Evolutionary conservation across 2,888 invertebrate species (phyloP).

Genomic region (Clostera curtula): DNA sequence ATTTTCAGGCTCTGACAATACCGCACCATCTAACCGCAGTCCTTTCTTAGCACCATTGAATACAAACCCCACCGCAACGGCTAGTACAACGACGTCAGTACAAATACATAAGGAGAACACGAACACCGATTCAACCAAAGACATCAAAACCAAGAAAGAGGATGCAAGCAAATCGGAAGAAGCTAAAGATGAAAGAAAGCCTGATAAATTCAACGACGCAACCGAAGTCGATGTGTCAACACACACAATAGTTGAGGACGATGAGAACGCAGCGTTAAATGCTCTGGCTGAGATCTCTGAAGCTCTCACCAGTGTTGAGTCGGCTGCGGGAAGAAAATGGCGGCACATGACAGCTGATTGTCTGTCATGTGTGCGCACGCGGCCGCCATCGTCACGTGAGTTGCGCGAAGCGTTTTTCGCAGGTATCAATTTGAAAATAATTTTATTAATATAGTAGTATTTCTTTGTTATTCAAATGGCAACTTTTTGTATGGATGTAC

Average conservation of each 20-base stretch:
- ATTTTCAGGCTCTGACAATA: conserved; percentile 14
- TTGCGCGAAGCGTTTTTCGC: conserved; percentile 66
- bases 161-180: not conserved
- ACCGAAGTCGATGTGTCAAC: conserved; percentile 9
- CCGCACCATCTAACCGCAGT: conserved; percentile 12
- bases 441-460: not conserved
- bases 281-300: conserved; percentile 12
- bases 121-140: conserved; percentile 21
- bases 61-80: conserved; percentile 7
- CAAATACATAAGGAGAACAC: conserved; percentile 15
- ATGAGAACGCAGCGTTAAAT: conserved; percentile 13
- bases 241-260: conserved; percentile 6
- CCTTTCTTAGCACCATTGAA: conserved; percentile 12
- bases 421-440: conserved; percentile 34
- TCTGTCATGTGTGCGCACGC: conserved; percentile 52
- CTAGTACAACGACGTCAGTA: conserved; percentile 14
- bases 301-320: conserved; percentile 8
- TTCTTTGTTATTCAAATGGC: too few species aligned
- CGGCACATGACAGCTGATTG: conserved; percentile 49
- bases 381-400: conserved; percentile 60
- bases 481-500: too few species aligned
- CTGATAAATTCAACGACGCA: conserved; percentile 3
- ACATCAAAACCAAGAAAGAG: conserved; percentile 11
- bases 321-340: conserved; percentile 27
- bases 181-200: not conserved